These are phyloP conservation scores for Labia minor DNA, from an alignment of 2,888 invertebrate genomes.

Conservation along the genomic window DNA sequence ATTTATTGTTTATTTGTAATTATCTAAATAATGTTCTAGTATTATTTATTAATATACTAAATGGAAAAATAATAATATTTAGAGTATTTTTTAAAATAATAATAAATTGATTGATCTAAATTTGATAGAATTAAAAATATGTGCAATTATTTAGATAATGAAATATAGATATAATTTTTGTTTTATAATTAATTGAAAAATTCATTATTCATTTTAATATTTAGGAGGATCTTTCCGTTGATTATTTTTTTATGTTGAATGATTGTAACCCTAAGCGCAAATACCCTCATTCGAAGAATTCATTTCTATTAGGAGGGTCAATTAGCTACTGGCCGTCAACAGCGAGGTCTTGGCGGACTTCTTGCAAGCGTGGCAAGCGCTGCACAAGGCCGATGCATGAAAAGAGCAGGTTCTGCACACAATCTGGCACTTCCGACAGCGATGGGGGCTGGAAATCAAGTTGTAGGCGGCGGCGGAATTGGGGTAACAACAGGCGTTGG, in stretches of 20 bases:
- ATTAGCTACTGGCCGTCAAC: slow-evolving; percentile 19
- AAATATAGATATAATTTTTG: neutral
- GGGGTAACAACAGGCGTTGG: slow-evolving; percentile 18
- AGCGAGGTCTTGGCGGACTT: slow-evolving; percentile 36
- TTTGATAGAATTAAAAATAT: no score
- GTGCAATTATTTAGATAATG: neutral
- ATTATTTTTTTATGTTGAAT: neutral
- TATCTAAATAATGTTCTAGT: no score
- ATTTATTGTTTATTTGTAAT: no score
- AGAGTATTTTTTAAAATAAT: no score
- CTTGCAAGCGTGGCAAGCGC: slow-evolving; percentile 33
- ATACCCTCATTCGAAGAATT: slow-evolving; percentile 1
- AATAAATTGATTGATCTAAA: no score
- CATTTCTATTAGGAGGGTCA: neutral
- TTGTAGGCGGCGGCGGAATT: slow-evolving; percentile 17
- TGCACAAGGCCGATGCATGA: slow-evolving; percentile 43
- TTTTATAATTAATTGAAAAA: neutral
- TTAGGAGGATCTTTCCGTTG: neutral
- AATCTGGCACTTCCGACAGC: slow-evolving; percentile 50
- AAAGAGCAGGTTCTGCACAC: slow-evolving; percentile 60
- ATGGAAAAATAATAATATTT: no score
- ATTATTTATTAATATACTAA: no score
- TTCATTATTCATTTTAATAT: slow-evolving; percentile 1
- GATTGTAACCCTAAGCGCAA: neutral
- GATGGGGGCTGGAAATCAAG: neutral